A percentile compares a stretch with the other conserved stretches of the same genome.
phyloP scores from a whole-genome alignment of 2,888 invertebrate genomes.

The Parascotia fuliginaria region DNA sequence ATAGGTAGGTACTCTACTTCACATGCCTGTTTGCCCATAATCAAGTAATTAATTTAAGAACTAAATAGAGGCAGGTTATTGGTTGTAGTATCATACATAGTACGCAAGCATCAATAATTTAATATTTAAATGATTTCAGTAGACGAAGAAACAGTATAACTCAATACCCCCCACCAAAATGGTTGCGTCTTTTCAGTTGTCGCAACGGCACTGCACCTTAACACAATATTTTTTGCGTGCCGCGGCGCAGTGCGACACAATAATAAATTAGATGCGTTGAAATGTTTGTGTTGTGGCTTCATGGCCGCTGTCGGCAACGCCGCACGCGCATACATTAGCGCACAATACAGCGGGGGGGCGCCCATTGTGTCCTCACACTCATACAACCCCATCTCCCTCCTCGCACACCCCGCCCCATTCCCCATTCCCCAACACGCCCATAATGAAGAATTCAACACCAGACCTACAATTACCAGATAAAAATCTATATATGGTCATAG shows the following conservation, averaged over 20 bases:
- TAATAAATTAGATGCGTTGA: constrained; percentile 83
- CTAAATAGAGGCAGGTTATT: no score
- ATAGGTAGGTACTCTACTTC: no score
- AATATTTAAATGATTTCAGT: no score
- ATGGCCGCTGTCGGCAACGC: constrained; percentile 67
- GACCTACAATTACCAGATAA: constrained; percentile 79
- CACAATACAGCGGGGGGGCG: constrained; percentile 76
- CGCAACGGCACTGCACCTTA: constrained; percentile 59
- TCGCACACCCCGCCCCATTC: constrained; percentile 21
- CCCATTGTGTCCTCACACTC: constrained; percentile 74
- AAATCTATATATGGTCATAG: constrained; percentile 57
- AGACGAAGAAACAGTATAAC: no score
- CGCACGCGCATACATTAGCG: constrained; percentile 79
- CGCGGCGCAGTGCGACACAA: constrained; percentile 66
- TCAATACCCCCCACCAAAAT: no score
- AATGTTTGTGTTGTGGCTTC: constrained; percentile 80
- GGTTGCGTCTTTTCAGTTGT: constrained; percentile 10
- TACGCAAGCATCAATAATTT: no score
- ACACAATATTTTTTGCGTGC: constrained; percentile 75
- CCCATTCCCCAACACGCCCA: constrained; percentile 56
- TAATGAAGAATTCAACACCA: constrained; percentile 75
- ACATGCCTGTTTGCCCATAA: no score
- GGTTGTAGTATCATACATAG: no score
- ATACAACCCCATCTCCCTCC: constrained; percentile 43
- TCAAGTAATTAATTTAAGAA: no score